phyloP scores from a whole-genome alignment of 2,888 invertebrate species.

The Drosophila hamatofila region DNA sequence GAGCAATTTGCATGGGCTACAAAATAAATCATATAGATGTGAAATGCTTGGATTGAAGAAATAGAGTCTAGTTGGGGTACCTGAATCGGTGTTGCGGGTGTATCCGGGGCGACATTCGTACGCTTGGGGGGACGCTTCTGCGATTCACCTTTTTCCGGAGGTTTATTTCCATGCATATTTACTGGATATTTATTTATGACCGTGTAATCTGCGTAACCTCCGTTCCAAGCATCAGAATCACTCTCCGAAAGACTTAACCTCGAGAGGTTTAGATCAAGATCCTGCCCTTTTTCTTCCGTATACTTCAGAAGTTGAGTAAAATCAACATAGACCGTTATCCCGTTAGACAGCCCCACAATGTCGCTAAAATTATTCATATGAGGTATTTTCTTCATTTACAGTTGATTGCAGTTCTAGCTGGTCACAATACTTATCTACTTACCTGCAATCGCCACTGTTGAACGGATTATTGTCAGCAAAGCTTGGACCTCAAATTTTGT shows the following conservation, averaged over 20 bases:
- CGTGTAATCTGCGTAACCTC: background rate
- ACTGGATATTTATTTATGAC: background rate
- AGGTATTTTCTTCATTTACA: background rate
- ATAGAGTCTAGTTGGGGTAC: background rate
- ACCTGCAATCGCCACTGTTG: slow-evolving; percentile 29
- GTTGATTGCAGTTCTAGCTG: background rate
- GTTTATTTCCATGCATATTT: slow-evolving; percentile 13
- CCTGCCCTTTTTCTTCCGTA: background rate
- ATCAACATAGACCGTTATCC: slow-evolving; percentile 20
- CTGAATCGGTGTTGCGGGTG: background rate
- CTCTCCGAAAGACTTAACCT: background rate
- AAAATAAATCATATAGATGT: too few species aligned
- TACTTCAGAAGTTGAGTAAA: slow-evolving; percentile 33
- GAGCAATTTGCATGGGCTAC: background rate
- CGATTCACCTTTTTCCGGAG: background rate
- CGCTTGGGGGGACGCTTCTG: background rate
- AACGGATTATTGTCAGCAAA: background rate
- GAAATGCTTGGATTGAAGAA: too few species aligned
- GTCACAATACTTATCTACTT: slow-evolving; percentile 26
- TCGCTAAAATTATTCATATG: slow-evolving; percentile 29
- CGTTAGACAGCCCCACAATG: slow-evolving; percentile 40
- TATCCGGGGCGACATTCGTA: slow-evolving; percentile 13
- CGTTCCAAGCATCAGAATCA: background rate
- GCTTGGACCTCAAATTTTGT: slow-evolving; percentile 29
- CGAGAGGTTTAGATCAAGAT: background rate